Percentiles rank a stretch among this genome's conserved stretches.
Evolutionary conservation across 2,888 invertebrate species (phyloP).

Genomic region (Himalopsyche tibetana): DNA sequence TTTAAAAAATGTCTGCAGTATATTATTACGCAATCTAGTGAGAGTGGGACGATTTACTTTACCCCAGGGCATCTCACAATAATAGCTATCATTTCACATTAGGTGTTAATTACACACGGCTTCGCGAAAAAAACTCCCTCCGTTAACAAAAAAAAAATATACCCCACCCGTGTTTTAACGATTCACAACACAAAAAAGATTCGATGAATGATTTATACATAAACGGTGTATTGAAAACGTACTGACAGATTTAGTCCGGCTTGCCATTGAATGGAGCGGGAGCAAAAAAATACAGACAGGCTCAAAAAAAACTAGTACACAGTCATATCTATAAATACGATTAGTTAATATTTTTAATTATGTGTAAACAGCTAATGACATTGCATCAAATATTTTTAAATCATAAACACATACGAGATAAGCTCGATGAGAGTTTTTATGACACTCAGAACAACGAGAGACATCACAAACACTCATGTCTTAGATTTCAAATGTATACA

Average conservation of each 20-base stretch:
- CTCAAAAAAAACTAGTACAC: too few species aligned
- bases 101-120: conserved; percentile 52
- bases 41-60: neutral
- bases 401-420: too few species aligned
- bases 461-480: too few species aligned
- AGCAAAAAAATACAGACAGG: neutral
- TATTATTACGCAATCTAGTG: neutral
- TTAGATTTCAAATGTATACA: too few species aligned
- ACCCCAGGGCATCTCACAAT: neutral
- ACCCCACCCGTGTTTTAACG: conserved; percentile 35
- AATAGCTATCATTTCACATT: conserved; percentile 41
- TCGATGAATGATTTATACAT: conserved; percentile 53
- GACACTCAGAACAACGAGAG: too few species aligned
- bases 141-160: neutral
- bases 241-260: conserved; percentile 48
- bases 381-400: too few species aligned
- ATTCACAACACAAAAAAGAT: conserved; percentile 3
- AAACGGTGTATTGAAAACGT: conserved; percentile 19
- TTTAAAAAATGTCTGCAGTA: neutral
- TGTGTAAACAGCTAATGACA: too few species aligned
- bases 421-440: too few species aligned
- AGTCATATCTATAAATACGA: too few species aligned
- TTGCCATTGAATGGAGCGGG: neutral
- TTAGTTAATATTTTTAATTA: too few species aligned
- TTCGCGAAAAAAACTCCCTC: conserved; percentile 44